Evolutionary conservation across 2,888 invertebrate species (phyloP).

Genomic region (Belgica antarctica): DNA sequence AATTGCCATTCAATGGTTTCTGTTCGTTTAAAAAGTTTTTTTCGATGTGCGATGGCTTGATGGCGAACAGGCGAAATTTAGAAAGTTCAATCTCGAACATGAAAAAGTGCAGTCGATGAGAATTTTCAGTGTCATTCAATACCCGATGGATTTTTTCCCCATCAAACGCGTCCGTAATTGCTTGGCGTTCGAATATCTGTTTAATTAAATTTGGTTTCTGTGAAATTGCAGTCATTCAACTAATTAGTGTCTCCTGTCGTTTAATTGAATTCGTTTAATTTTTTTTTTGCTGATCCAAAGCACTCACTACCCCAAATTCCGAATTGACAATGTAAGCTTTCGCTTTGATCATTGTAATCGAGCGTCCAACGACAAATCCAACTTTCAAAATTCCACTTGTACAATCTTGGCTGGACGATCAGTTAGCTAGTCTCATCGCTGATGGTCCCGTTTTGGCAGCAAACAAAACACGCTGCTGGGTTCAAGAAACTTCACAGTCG

Average conservation of each 20-base stretch:
- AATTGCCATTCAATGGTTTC: background rate
- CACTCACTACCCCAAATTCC: too few species aligned
- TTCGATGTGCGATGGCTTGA: background rate
- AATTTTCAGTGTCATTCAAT: background rate
- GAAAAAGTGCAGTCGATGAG: too few species aligned
- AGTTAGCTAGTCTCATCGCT: constrained; percentile 23
- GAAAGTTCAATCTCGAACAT: background rate
- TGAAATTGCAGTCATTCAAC: constrained; percentile 5
- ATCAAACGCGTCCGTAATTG: background rate
- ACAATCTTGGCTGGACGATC: constrained; percentile 39
- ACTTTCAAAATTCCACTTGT: constrained; percentile 10
- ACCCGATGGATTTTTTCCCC: background rate
- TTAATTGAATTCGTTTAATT: background rate
- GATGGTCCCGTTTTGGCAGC: constrained; percentile 30
- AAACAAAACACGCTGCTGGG: background rate
- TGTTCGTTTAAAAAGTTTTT: too few species aligned
- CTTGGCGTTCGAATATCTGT: background rate
- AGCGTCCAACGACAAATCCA: background rate
- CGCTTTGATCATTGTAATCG: too few species aligned
- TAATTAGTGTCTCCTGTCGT: background rate
- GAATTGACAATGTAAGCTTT: background rate
- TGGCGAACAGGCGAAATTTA: background rate
- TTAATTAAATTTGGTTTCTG: constrained; percentile 10
- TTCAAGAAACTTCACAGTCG: constrained; percentile 34
- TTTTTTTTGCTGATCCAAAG: background rate